Conservation (phyloP, 2,113 vertebrate genomes). For the Siniperca chuatsi region DNA sequence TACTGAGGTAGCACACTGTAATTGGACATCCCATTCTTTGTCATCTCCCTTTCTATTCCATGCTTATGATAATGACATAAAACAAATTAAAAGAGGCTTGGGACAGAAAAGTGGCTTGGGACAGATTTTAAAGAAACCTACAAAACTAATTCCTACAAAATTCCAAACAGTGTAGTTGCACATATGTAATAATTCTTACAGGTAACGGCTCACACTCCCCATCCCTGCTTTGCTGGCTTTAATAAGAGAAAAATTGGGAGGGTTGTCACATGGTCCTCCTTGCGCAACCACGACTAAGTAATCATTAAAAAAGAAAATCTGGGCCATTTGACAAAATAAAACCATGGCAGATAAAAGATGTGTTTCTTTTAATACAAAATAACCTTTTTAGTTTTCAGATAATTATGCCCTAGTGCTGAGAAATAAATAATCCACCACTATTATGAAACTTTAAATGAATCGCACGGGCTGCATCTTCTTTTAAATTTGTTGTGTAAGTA, state of each 20-base stretch:
- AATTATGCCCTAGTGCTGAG: not conserved
- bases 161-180: not conserved
- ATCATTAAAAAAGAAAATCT: not conserved
- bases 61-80: not conserved
- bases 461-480: slow-evolving; percentile 17
- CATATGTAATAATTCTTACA: not conserved
- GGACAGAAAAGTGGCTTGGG: not conserved
- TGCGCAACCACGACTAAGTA: not conserved
- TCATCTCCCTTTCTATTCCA: too few relatives aligned
- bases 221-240: not conserved
- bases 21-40: not conserved
- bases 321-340: not conserved
- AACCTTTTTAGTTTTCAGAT: not conserved
- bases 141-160: not conserved
- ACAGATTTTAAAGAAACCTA: too few relatives aligned
- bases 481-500: slow-evolving; percentile 41
- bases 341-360: not conserved
- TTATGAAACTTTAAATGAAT: slow-evolving; percentile 45
- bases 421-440: slow-evolving; percentile 11
- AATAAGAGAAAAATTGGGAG: not conserved
- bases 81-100: not conserved
- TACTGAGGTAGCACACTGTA: not conserved
- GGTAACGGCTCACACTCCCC: too few relatives aligned
- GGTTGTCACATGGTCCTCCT: not conserved
- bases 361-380: not conserved